Evolutionary conservation across 23 tunicate species (phyloP).

Genomic region (Trididemnum clinides): DNA sequence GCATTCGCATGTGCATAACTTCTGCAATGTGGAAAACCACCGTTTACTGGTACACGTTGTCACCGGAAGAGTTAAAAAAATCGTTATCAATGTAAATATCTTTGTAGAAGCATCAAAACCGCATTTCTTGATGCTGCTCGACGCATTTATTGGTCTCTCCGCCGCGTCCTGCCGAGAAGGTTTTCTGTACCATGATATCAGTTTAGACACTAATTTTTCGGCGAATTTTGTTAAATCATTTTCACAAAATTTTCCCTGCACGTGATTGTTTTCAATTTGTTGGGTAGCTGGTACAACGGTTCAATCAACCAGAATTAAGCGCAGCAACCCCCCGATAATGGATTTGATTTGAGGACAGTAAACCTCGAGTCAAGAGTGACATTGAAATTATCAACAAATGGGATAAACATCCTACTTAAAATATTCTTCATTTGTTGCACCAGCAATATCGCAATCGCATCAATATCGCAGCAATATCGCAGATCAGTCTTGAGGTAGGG

Average conservation of each 20-base stretch:
- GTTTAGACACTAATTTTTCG: neutral
- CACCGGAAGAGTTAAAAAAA: conserved; percentile 27
- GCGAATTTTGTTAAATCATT: conserved; percentile 2
- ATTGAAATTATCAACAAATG: neutral
- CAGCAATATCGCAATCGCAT: conserved; percentile 3
- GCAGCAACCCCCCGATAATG: neutral
- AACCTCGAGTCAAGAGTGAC: neutral
- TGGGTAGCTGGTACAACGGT: neutral
- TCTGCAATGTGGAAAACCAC: conserved; percentile 7
- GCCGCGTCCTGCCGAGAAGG: neutral
- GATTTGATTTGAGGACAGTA: neutral
- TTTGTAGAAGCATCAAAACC: neutral
- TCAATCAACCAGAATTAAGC: conserved; percentile 1
- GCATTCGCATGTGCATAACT: neutral
- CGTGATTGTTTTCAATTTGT: conserved; percentile 11
- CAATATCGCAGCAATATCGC: no score
- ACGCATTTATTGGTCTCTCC: neutral
- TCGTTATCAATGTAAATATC: neutral
- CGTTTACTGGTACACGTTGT: conserved; percentile 13
- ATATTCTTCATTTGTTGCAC: neutral
- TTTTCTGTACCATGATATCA: conserved; percentile 14
- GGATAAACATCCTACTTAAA: neutral
- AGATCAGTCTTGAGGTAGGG: neutral
- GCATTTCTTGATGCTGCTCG: neutral
- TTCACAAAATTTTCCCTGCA: neutral